phyloP scores from a whole-genome alignment of 2,113 vertebrate genomes.

The Gallinago paraguaiae region DNA sequence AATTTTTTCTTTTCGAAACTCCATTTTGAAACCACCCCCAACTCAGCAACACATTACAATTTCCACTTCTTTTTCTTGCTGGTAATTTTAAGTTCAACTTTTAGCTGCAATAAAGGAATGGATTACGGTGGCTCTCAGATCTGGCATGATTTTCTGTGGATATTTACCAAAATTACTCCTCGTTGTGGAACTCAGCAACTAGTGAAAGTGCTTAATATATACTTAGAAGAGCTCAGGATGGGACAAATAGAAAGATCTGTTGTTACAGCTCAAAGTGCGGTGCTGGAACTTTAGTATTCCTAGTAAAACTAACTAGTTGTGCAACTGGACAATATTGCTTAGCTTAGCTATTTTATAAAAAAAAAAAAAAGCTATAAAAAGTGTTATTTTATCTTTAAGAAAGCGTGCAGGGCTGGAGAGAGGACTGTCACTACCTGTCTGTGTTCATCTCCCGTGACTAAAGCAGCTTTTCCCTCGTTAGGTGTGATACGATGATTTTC shows the following conservation, averaged over 20 bases:
- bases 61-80: not conserved
- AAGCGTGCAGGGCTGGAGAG: not conserved
- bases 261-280: not conserved
- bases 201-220: not conserved
- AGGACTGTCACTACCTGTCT: not conserved
- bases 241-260: not conserved
- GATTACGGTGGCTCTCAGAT: not conserved
- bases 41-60: not conserved
- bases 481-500: not conserved
- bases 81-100: not conserved
- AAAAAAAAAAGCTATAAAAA: not conserved
- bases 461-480: not conserved
- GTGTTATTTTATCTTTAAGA: not conserved
- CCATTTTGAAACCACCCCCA: not conserved
- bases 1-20: not conserved
- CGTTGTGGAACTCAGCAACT: not conserved
- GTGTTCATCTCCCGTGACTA: not conserved
- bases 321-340: not conserved
- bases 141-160: not conserved
- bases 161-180: not conserved
- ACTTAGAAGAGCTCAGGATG: not conserved
- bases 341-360: not conserved
- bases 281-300: not conserved
- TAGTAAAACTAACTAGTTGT: not conserved
- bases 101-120: not conserved